Evolutionary conservation across 2,888 invertebrate species (phyloP).

Genomic region (Heliconius erato): DNA sequence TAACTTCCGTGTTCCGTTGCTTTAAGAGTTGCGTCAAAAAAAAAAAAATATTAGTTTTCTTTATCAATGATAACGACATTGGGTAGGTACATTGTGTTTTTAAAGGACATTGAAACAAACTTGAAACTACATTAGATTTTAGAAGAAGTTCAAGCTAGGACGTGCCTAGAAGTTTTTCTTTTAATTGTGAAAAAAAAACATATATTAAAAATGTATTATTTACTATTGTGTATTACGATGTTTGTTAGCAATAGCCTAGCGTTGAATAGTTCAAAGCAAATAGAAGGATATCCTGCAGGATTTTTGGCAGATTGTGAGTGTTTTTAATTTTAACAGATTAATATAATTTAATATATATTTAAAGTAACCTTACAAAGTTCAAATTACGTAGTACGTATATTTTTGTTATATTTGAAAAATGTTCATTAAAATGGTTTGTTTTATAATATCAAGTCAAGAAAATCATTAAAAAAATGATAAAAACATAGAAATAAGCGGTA

Average conservation of each 20-base stretch:
- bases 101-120: constrained; percentile 31
- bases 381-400: no score
- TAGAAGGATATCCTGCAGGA: constrained; percentile 71
- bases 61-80: neutral
- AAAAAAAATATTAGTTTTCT: constrained; percentile 4
- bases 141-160: constrained; percentile 36
- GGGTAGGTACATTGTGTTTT: neutral
- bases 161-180: constrained; percentile 23
- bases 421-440: no score
- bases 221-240: constrained; percentile 47
- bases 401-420: no score
- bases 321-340: neutral
- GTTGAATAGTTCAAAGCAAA: constrained; percentile 63
- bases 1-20: neutral
- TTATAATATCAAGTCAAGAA: no score
- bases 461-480: no score
- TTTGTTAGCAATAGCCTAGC: constrained; percentile 52
- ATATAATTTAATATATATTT: no score
- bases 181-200: neutral
- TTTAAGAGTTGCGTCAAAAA: neutral
- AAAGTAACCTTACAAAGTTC: no score
- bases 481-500: no score
- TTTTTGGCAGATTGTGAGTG: constrained; percentile 73
- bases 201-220: constrained; percentile 33
- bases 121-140: constrained; percentile 17